Conservation (phyloP, 2,113 vertebrate species). For the Piaya cayana region DNA sequence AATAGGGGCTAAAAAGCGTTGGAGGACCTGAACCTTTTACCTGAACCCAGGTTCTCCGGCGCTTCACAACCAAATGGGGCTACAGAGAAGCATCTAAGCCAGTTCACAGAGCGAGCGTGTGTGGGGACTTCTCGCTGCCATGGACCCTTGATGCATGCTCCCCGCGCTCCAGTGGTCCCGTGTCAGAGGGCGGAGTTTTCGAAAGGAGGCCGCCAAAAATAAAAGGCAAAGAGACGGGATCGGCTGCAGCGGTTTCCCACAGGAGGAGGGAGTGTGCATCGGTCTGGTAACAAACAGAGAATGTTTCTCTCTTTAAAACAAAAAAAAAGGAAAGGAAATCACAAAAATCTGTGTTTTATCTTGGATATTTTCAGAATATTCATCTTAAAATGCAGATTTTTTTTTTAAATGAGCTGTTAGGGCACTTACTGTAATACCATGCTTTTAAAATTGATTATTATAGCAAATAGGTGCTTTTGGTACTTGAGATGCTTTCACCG, state of each 20-base stretch:
- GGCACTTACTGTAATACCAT: conserved; percentile 40
- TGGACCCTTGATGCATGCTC: conserved; percentile 90
- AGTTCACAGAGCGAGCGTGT: conserved; percentile 87
- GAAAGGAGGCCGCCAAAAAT: conserved; percentile 89
- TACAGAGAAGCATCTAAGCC: conserved; percentile 87
- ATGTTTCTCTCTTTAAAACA: conserved; percentile 78
- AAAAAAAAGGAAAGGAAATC: conserved; percentile 57
- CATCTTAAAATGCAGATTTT: conserved; percentile 85
- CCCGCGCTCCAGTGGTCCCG: conserved; percentile 88
- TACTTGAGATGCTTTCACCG: conserved; percentile 33
- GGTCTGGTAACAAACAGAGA: conserved; percentile 88
- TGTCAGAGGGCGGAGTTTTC: conserved; percentile 88
- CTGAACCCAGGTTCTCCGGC: conserved; percentile 84
- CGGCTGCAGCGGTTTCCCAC: conserved; percentile 88
- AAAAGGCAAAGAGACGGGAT: conserved; percentile 89
- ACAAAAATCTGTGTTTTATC: conserved; percentile 85
- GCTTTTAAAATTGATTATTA: conserved; percentile 34
- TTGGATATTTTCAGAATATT: conserved; percentile 84
- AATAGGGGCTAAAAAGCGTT: conserved; percentile 77
- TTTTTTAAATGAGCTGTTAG: conserved; percentile 67
- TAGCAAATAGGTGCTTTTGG: conserved; percentile 53
- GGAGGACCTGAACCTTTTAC: conserved; percentile 86
- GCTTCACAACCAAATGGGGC: conserved; percentile 85
- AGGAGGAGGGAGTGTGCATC: conserved; percentile 90
- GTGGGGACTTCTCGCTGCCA: conserved; percentile 88